Base-by-base conservation (phyloP, 2,113 vertebrate genomes). In the Propithecus coquereli region DNA sequence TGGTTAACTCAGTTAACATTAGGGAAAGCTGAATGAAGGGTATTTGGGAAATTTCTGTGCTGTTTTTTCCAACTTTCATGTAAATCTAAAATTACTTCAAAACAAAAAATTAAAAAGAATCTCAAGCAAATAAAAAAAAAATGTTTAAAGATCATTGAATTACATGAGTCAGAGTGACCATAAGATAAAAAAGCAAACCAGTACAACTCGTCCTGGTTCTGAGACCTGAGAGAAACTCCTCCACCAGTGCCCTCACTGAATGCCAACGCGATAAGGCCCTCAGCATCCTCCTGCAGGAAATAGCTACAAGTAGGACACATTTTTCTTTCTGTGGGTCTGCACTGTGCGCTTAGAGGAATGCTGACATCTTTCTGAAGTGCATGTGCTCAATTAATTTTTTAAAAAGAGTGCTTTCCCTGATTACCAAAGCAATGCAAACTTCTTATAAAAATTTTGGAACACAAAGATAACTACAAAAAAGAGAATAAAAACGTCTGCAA, bases 131-230 rank as follows among this genome's bases (percentile, higher is more conserved):
- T n/a, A 89, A 87, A 74, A 70, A 70, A 34, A 27, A 12, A 5
- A 43, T 10, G 2, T 61, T 82, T 77, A 57, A 91, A 94, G 59
- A 79, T 68, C 52, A 52, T 10, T 79, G 52, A 92, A 50, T 95
- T 87, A 45, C 40, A 52, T 68, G 96, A 92, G 85, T 92, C 80
- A 93, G 43, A 91, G 40, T 34, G 59, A 57, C 71, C 71, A 63
- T 68, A 74, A 90, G 80, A 90, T 91, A 85, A 93, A 93, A 93
- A 89, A 82, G 52, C 79, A 93, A 93, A 96, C 14, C 7, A 76
- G 27, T 11, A 14, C 61, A 94, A 63, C 27, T 74, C 18, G 86
- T 86, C 34, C 87, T 61, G 40, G 32, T 81, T 86, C 66, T 85
- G 61, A 92, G 84, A 90, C 37, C 52, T 57, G 47, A 83, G 59